phyloP scores from a whole-genome alignment of 1,140 invertebrate species.

The Teleopsis dalmanni region DNA sequence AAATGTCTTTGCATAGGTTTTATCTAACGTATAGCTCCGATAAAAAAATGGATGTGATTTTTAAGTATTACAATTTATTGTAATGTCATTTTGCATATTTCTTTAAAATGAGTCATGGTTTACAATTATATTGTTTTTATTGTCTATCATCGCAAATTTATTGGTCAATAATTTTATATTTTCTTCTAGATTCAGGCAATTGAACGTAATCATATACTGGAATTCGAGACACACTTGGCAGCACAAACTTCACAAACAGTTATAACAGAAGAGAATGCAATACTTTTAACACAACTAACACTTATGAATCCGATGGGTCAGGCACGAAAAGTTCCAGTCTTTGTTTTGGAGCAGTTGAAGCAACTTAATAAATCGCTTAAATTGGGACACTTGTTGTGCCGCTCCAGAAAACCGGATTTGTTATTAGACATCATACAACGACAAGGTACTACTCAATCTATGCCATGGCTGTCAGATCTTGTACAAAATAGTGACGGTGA shows the following conservation, averaged over 20 bases:
- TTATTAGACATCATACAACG: conserved; percentile 87
- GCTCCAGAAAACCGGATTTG: conserved; percentile 84
- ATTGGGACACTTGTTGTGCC: conserved; percentile 84
- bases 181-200: conserved; percentile 54
- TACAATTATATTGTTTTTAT: too few relatives aligned
- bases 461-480: conserved; percentile 94
- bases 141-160: too few relatives aligned
- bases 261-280: conserved; percentile 84
- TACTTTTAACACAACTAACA: conserved; percentile 75
- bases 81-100: too few relatives aligned
- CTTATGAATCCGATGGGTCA: conserved; percentile 77
- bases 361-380: conserved; percentile 68
- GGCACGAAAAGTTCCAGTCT: conserved; percentile 67
- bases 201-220: conserved; percentile 77
- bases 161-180: too few relatives aligned
- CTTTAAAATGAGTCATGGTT: too few relatives aligned
- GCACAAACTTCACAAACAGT: conserved; percentile 76
- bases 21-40: too few relatives aligned
- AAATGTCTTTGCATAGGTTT: too few relatives aligned
- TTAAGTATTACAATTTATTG: too few relatives aligned
- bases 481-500: conserved; percentile 80
- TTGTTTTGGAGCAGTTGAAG: conserved; percentile 74
- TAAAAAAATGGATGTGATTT: too few relatives aligned
- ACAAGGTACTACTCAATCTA: conserved; percentile 79
- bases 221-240: conserved; percentile 90